Conservation (phyloP, 1,140 invertebrate species). For the Tetragnatha versicolor region DNA sequence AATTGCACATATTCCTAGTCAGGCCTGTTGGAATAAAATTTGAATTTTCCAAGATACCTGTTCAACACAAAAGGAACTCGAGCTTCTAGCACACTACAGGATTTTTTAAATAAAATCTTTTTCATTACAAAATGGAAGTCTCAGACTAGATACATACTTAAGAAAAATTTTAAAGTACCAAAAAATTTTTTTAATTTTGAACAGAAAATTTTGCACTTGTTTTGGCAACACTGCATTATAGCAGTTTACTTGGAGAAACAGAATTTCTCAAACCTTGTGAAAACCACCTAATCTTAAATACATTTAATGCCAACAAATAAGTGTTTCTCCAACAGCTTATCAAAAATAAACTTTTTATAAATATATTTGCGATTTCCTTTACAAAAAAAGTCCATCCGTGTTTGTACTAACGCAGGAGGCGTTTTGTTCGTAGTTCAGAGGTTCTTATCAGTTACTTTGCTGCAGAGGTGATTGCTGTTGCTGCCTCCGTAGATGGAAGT, state of each 20-base stretch:
- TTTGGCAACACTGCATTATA: neutral
- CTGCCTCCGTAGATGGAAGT: neutral
- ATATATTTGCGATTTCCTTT: slow-evolving; percentile 30
- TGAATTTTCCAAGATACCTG: neutral
- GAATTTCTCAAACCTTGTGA: neutral
- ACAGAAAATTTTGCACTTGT: neutral
- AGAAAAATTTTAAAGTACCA: neutral
- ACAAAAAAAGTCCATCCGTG: slow-evolving; percentile 14
- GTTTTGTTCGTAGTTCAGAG: too few species aligned
- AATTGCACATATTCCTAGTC: neutral
- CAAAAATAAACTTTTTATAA: slow-evolving; percentile 50
- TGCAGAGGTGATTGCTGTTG: neutral
- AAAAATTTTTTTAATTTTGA: neutral
- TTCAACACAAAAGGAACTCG: neutral
- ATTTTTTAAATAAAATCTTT: neutral
- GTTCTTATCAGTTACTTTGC: neutral
- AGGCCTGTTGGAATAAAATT: neutral
- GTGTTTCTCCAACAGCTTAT: slow-evolving; percentile 44
- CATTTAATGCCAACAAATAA: slow-evolving; percentile 25
- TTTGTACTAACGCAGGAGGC: neutral
- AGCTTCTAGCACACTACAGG: neutral
- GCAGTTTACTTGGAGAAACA: neutral
- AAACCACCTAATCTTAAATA: neutral
- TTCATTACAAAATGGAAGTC: neutral
- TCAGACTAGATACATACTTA: neutral